Base-by-base conservation (phyloP, 2,113 vertebrate species). In the Campylomormyrus numenius region DNA sequence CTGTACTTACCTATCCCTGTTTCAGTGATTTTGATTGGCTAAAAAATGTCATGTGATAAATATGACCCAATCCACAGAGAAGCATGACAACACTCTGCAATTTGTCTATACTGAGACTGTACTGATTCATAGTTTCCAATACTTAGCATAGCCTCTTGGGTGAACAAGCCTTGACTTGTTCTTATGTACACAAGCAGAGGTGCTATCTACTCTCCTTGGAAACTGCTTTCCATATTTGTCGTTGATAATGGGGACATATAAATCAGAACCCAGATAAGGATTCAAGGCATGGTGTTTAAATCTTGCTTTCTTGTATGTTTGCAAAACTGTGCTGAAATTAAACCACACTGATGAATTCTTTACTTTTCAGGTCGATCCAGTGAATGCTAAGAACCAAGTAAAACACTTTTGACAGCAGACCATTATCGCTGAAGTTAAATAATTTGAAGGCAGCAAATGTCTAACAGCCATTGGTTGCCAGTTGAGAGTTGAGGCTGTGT, bases 321-420 rank as follows among this genome's bases (percentile, higher is more conserved):
- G 31, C 3, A n/a, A 19, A 39, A 58, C 13, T 5, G 8, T 66
- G 31, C n/a, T 42, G 53, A 17, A 58, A 58, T 58, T 19, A 58
- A 88, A 58, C 35, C 5, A 52, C 24, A 45, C 17, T 85, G 27
- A 53, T 46, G 0, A 58, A 45, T 53, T 13, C 70, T 80, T 77
- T 90, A 3, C 91, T 58, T 89, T 88, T 21, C 91, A 96, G 96
- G 91, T 90, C 95, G 94, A 49, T 91, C 95, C 91, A 95, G 94
- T 6, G 95, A 96, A 80, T 96, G 95, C 91, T 96, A 95, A 93
- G 93, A 50, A 56, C 89, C 62, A 66, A 21, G 21, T 85, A 52
- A 56, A 39, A 39, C 88, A 74, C 85, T 31, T 39, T 6, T 35
- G 66, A 39, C 11, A 49, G 46, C 88, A 74, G 88, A 53, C 70